Percentiles rank a stretch among this genome's conserved stretches.
Evolutionary conservation across 2,888 invertebrate species (phyloP).

Genomic region (Harmothoe impar): DNA sequence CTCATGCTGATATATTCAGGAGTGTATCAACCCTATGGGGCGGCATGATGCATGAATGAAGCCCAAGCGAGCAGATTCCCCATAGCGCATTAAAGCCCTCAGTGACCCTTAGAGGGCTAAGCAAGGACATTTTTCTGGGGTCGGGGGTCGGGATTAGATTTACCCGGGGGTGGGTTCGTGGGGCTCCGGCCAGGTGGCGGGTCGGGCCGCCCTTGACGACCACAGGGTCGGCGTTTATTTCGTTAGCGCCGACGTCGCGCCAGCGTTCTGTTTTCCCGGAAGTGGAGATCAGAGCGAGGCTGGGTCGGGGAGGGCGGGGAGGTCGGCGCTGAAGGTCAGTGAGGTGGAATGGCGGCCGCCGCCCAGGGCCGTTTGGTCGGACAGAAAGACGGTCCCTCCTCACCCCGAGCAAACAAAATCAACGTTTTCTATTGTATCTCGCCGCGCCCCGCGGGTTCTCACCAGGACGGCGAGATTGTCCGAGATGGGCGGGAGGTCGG

Average conservation of each 20-base stretch:
- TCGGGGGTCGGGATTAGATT: neutral
- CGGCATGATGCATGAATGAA: no score
- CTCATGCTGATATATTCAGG: no score
- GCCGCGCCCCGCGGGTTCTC: slow-evolving; percentile 26
- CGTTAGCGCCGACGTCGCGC: neutral
- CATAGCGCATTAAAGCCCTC: no score
- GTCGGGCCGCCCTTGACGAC: neutral
- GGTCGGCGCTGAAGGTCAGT: neutral
- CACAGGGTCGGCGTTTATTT: neutral
- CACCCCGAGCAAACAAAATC: slow-evolving; percentile 60
- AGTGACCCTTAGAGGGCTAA: no score
- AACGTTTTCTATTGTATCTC: slow-evolving; percentile 61
- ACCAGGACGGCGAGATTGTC: slow-evolving; percentile 37
- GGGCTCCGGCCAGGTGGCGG: neutral
- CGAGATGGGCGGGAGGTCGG: neutral
- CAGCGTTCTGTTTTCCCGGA: slow-evolving; percentile 32
- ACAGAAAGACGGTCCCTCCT: neutral
- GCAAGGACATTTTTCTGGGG: neutral
- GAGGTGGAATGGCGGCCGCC: neutral
- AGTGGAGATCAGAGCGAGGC: slow-evolving; percentile 10
- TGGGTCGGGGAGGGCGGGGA: slow-evolving; percentile 2
- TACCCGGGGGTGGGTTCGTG: neutral
- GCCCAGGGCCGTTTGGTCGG: slow-evolving; percentile 24
- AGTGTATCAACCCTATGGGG: no score
- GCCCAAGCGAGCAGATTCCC: no score